Conservation (phyloP, 2,797 vertebrate species). For the Danio aesculapii region DNA sequence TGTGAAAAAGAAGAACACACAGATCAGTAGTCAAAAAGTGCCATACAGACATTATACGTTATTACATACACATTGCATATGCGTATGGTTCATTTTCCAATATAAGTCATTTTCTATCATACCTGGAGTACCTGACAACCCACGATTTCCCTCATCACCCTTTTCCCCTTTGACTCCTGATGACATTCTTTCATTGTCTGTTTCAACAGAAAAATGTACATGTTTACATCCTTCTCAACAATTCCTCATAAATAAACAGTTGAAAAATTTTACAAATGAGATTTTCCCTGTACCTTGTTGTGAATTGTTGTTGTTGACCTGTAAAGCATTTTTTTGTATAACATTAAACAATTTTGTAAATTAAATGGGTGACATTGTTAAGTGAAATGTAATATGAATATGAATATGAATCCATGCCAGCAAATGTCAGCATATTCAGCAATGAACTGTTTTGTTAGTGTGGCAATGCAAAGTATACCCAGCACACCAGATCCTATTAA, state of each 20-base stretch:
- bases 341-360: constrained; percentile 13
- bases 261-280: background rate
- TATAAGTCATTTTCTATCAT: background rate
- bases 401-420: background rate
- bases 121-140: constrained; percentile 86
- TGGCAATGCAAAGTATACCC: constrained; percentile 14
- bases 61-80: background rate
- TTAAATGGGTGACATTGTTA: background rate
- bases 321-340: background rate
- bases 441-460: constrained; percentile 37
- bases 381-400: background rate
- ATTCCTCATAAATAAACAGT: background rate
- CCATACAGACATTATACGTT: background rate
- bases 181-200: constrained; percentile 65
- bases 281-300: constrained; percentile 26
- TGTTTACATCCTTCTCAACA: background rate
- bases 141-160: constrained; percentile 85
- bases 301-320: constrained; percentile 45
- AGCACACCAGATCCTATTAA: constrained; percentile 19
- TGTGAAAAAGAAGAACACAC: constrained; percentile 34
- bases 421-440: constrained; percentile 6
- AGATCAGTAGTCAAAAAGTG: background rate
- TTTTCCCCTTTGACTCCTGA: constrained; percentile 86
- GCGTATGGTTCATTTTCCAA: background rate
- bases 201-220: background rate